phyloP scores from a whole-genome alignment of 2,797 vertebrate species.

The Aldrovandia affinis region DNA sequence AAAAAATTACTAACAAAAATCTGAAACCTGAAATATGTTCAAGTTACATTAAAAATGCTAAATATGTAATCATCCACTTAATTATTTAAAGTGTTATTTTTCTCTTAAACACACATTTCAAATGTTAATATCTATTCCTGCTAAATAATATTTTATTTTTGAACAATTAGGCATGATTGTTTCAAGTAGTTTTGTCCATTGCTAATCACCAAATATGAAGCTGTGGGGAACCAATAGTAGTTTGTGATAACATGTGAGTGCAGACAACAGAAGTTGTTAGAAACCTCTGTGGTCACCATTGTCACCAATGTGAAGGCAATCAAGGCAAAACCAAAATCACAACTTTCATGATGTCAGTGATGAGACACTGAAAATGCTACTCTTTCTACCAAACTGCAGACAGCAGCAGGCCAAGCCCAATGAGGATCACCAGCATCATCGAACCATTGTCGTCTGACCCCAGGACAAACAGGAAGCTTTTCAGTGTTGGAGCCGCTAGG shows the following conservation, averaged over 20 bases:
- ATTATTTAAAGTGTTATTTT: neutral
- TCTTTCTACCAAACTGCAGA: neutral
- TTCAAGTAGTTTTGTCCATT: too few species aligned
- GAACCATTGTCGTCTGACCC: neutral
- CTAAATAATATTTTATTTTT: neutral
- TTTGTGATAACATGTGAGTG: neutral
- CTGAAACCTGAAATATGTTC: neutral
- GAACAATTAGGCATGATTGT: too few species aligned
- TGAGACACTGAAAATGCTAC: neutral
- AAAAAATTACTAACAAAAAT: neutral
- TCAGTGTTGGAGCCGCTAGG: neutral
- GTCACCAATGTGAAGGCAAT: too few species aligned
- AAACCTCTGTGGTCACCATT: too few species aligned
- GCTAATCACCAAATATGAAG: neutral
- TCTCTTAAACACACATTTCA: neutral
- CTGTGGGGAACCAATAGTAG: neutral
- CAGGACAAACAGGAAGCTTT: neutral
- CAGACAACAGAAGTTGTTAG: too few species aligned
- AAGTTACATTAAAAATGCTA: neutral
- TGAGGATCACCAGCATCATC: neutral
- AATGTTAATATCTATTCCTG: too few species aligned
- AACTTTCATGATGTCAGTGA: neutral
- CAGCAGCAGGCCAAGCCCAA: neutral
- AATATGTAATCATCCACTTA: neutral
- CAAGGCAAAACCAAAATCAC: neutral